phyloP scores from a whole-genome alignment of 2,888 invertebrate species.

The Lapara coniferarum region DNA sequence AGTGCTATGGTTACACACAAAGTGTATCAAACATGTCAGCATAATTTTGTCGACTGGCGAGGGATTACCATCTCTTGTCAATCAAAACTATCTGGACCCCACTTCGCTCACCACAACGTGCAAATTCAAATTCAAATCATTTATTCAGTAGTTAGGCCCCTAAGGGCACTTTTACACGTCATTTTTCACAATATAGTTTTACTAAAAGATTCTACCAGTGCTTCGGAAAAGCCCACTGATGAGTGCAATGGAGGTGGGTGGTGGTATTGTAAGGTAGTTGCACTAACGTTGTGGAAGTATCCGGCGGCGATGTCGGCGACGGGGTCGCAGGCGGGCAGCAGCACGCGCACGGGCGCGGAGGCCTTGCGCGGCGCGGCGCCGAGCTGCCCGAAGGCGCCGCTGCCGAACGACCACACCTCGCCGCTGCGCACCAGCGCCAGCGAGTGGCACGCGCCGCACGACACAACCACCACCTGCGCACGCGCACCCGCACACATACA shows the following conservation, averaged over 20 bases:
- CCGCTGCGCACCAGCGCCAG: conserved; percentile 87
- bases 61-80: no score
- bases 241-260: not conserved
- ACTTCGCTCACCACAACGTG: not conserved
- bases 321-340: conserved; percentile 50
- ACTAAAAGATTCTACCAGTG: no score
- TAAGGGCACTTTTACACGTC: no score
- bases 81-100: no score
- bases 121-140: no score
- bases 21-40: no score
- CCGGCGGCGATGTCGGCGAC: conserved; percentile 81
- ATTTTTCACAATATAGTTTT: no score
- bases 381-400: conserved; percentile 91
- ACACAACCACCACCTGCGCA: conserved; percentile 64
- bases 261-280: not conserved
- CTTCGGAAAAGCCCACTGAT: no score
- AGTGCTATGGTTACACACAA: no score
- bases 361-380: conserved; percentile 85
- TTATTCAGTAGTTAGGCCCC: no score
- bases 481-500: not conserved
- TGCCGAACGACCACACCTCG: conserved; percentile 87
- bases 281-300: conserved; percentile 86
- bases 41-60: no score
- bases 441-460: conserved; percentile 90
- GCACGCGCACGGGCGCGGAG: conserved; percentile 82